Conservation (phyloP, 1,140 invertebrate species). For the Megalopta genalis region DNA sequence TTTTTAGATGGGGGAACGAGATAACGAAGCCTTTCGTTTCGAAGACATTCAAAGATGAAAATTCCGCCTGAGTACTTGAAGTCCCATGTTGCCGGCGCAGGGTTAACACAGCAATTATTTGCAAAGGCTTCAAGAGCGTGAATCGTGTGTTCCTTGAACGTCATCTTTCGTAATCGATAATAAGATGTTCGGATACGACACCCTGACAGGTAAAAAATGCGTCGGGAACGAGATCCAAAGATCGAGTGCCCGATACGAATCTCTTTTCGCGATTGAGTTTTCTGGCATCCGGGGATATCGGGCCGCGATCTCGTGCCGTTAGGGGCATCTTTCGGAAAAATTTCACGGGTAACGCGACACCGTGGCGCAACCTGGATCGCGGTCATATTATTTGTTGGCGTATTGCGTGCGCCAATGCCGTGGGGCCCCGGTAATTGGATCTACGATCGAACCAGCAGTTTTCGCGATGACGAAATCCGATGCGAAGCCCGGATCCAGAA, state of each 20-base stretch:
- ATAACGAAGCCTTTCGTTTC: too few species aligned
- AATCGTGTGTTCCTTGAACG: too few species aligned
- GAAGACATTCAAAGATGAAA: too few species aligned
- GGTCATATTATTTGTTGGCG: constrained; percentile 38
- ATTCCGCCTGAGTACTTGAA: too few species aligned
- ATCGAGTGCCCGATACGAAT: background rate
- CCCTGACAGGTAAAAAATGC: too few species aligned
- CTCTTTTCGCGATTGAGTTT: background rate
- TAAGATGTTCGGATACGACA: too few species aligned
- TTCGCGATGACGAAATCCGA: constrained; percentile 53
- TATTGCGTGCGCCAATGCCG: constrained; percentile 17
- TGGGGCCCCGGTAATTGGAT: constrained; percentile 51
- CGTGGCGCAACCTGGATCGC: background rate
- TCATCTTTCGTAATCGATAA: too few species aligned
- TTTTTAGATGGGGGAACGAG: too few species aligned
- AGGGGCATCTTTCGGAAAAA: background rate
- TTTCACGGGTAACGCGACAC: background rate
- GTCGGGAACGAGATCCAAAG: too few species aligned
- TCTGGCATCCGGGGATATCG: background rate
- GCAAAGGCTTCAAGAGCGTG: too few species aligned
- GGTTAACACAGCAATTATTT: too few species aligned
- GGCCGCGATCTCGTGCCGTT: background rate
- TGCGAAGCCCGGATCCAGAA: constrained; percentile 29
- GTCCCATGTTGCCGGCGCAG: too few species aligned
- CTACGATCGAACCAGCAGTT: constrained; percentile 44